phyloP scores from a whole-genome alignment of 2,888 invertebrate species.

The Drosophila rellima region DNA sequence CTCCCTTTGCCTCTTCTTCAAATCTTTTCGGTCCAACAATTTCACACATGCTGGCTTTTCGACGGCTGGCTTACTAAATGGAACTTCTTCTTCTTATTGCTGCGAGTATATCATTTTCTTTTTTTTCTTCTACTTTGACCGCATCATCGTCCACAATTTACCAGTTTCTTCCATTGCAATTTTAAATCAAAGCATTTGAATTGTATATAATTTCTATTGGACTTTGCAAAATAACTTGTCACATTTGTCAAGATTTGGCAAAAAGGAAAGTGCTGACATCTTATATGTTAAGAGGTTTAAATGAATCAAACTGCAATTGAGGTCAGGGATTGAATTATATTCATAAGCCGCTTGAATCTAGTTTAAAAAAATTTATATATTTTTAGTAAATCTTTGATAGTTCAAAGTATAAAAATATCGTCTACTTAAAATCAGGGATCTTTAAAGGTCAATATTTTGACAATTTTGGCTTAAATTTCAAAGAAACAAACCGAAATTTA shows the following conservation, averaged over 20 bases:
- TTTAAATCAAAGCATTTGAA: constrained; percentile 25
- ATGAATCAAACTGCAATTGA: constrained; percentile 8
- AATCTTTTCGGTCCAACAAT: constrained; percentile 38
- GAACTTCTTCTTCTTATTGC: constrained; percentile 14
- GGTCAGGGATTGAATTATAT: constrained; percentile 42
- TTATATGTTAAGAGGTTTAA: not conserved
- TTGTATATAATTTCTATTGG: constrained; percentile 15
- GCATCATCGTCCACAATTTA: constrained; percentile 10
- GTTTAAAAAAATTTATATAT: no score
- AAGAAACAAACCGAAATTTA: no score
- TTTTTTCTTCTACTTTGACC: constrained; percentile 4
- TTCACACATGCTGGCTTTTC: constrained; percentile 69
- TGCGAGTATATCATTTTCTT: constrained; percentile 15
- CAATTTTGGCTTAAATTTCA: no score
- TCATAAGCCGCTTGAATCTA: constrained; percentile 8
- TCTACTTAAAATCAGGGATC: no score
- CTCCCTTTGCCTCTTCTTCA: constrained; percentile 10
- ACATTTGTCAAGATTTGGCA: constrained; percentile 43
- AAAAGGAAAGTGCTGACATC: constrained; percentile 17
- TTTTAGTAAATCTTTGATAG: no score
- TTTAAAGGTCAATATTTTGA: no score
- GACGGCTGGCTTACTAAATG: constrained; percentile 23
- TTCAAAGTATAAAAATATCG: no score
- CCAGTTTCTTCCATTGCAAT: constrained; percentile 22
- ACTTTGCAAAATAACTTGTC: constrained; percentile 57